Base-by-base conservation (phyloP, 2,888 invertebrate species). In the Atherix ibis region DNA sequence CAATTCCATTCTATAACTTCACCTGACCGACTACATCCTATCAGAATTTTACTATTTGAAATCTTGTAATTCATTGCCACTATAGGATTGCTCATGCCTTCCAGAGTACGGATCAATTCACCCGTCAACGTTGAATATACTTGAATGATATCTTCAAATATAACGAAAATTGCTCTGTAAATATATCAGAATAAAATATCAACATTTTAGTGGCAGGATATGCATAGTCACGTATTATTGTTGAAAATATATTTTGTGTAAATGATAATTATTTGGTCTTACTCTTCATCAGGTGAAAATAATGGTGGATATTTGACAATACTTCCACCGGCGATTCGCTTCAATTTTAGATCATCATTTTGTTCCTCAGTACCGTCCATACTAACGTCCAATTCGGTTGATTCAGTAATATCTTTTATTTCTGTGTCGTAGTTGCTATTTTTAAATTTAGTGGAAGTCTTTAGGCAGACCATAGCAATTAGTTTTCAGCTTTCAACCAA, bases 41-140 rank as follows among this genome's bases (percentile, higher is more conserved):
- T 46, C 22, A 67, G 58, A 16, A 56, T 52, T 42, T 65, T 64
- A 17, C 53, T 46, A 47, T 60, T 59, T 34, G 53, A 58, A 14
- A 62, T 50, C 40, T 66, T 63, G 30, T 66, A 47, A 34, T 62
- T 55, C 44, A 73, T 62, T 18, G 67, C 67, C 19, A 70, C 62
- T 13, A 62, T 29, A n/a, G 70, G 61, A 5, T 63, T 51, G 13
- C 53, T 55, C 14, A 70, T 63, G 16, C 70, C 70, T 40, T 64
- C 64, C 32, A 73, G 67, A 43, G 70, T 66, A 34, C 65, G 60
- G 2, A 73, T 58, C 41, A 69, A 63, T 47, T 76, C 73, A 1
- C 75, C 76, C 3, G 79, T 79, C 46, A 63, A 61, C 1, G 70
- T 66, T 45, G 70, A 76, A 48, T 71, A 79, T 2, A 73, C 68